phyloP scores from a whole-genome alignment of 2,113 vertebrate genomes.

The Trogon surrucura region DNA sequence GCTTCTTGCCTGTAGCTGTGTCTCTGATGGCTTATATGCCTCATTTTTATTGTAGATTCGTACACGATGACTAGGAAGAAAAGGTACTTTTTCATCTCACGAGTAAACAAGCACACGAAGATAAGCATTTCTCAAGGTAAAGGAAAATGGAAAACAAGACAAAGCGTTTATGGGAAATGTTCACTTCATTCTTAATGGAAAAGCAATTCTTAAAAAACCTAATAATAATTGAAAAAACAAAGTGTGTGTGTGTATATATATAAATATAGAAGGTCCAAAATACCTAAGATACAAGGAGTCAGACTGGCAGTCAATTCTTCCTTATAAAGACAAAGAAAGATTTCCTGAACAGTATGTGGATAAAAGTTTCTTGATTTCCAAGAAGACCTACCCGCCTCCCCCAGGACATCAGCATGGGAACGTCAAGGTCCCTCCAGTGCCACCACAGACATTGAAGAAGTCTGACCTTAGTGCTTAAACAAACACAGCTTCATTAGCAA shows the following conservation, averaged over 20 bases:
- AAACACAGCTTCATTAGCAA: neutral
- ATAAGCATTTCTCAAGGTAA: constrained; percentile 24
- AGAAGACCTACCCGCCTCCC: neutral
- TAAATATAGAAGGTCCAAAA: neutral
- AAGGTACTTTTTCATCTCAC: constrained; percentile 41
- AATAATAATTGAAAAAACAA: too few relatives aligned
- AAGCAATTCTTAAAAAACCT: neutral
- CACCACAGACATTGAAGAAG: neutral
- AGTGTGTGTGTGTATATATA: too few relatives aligned
- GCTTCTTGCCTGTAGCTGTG: constrained; percentile 67
- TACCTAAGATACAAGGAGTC: neutral
- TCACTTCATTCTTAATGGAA: neutral
- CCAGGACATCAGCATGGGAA: rapidly evolving
- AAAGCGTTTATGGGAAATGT: neutral
- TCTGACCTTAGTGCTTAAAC: neutral
- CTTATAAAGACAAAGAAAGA: neutral
- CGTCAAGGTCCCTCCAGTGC: neutral
- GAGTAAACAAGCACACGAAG: constrained; percentile 52
- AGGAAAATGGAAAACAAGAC: neutral
- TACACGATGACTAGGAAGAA: constrained; percentile 15
- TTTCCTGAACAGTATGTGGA: neutral
- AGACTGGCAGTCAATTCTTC: neutral
- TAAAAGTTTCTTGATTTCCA: neutral
- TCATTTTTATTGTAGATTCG: constrained; percentile 75
- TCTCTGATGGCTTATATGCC: constrained; percentile 62